Percentiles rank a stretch among this genome's conserved stretches.
phyloP scores from a whole-genome alignment of 2,797 vertebrate species.

The Linurgus olivaceus region DNA sequence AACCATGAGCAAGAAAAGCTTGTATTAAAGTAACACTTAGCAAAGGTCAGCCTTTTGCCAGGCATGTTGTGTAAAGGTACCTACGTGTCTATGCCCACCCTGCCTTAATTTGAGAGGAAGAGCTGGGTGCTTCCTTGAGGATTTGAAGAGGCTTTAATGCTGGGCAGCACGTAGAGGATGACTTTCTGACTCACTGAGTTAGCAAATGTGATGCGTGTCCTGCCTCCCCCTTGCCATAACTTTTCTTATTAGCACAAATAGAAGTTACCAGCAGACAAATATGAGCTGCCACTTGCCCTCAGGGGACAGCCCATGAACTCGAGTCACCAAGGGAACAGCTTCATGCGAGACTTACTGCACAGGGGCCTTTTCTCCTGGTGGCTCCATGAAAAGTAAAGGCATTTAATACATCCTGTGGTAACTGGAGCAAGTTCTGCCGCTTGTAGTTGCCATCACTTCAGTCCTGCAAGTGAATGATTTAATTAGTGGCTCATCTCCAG shows the following conservation, averaged over 20 bases:
- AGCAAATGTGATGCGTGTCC: neutral
- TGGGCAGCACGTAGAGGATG: neutral
- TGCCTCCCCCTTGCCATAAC: neutral
- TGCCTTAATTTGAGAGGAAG: neutral
- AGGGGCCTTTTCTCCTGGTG: neutral
- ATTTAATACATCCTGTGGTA: neutral
- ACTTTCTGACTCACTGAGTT: conserved; percentile 4
- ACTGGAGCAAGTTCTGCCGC: neutral
- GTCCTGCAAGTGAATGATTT: neutral
- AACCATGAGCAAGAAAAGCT: neutral
- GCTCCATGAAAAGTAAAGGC: neutral
- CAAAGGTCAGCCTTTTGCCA: neutral
- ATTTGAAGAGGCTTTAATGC: neutral
- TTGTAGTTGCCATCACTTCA: neutral
- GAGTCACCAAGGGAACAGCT: neutral
- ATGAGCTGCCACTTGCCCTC: conserved; percentile 27
- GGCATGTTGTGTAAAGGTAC: neutral
- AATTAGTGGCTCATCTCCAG: conserved; percentile 5
- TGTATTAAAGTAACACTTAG: neutral
- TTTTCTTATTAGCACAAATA: conserved; percentile 45
- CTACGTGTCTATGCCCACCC: rapidly evolving
- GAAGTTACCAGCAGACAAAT: conserved; percentile 43
- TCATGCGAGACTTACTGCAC: neutral
- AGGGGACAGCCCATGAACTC: neutral
- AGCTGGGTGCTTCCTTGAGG: neutral